Base-by-base conservation (phyloP, 2,888 invertebrate genomes). In the Mystacides longicornis region DNA sequence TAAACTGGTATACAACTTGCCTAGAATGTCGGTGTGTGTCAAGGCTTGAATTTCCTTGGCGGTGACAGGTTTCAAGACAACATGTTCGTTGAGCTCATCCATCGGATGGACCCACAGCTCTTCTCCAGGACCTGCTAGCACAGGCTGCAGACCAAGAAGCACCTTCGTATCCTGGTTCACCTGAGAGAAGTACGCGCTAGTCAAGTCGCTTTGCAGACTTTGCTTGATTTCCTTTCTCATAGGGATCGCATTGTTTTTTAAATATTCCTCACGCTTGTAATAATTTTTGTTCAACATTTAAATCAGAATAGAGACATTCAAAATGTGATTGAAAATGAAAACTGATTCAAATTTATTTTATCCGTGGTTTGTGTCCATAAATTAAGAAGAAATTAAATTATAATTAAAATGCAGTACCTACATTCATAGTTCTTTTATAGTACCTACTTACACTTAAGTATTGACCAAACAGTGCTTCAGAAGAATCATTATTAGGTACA, bases 1-100 rank as follows among this genome's bases (percentile, higher is more conserved):
- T n/a, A n/a, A n/a, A n/a, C n/a, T n/a, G n/a, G n/a, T n/a, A n/a
- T n/a, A n/a, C n/a, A n/a, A n/a, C 42, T 45, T 42, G 54, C 57
- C 53, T 23, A 57, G 33, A 20, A 57, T 51, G 37, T 54, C 57
- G 21, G 50, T 20, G 27, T 57, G 57, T 2, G 57, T 57, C 1
- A 57, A 37, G 18, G 57, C 57, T 42, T 51, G 31, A 14, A 57
- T 54, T 49, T 57, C 48, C 22, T 54, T 31, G 5, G 51, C 48
- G 2, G 51, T 23, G 18, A 57, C 54, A 14, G 57, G 51, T 27
- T 47, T 48, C 33, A 57, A 23, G 45, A 50, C 53, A 2, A 27
- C 23, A 4, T 51, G 11, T 2, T 50, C 51, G 14, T 42, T 47
- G 21, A 57, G 23, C 31, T 57, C 51, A 18, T 53, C 53, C 4